Percentiles rank a stretch among this genome's conserved stretches.
These are phyloP conservation scores for Phoenoteleia sp. DNA, from an alignment of 2,888 invertebrate genomes.

Conservation along the genomic window DNA sequence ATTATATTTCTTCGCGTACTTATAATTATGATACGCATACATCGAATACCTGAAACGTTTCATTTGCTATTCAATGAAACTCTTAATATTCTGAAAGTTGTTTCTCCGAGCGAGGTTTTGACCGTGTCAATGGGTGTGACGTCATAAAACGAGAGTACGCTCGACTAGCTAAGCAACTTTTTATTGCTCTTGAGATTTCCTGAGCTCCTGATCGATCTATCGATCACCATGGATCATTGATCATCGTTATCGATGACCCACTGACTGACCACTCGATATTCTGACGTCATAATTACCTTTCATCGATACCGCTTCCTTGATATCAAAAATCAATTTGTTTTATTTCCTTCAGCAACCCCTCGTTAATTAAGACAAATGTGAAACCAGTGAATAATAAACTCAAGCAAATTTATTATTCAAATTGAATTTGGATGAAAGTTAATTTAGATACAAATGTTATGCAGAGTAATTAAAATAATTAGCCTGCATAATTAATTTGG, in stretches of 20 bases:
- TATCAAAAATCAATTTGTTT: too few relatives aligned
- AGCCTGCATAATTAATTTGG: too few relatives aligned
- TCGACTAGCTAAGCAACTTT: constrained; percentile 43
- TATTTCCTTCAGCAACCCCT: too few relatives aligned
- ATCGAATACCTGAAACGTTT: background rate
- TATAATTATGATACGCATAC: background rate
- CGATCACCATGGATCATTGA: constrained; percentile 85
- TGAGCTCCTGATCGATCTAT: constrained; percentile 83
- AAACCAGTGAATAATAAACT: too few relatives aligned
- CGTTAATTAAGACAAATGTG: too few relatives aligned
- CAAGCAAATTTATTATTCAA: too few relatives aligned
- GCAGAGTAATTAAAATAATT: too few relatives aligned
- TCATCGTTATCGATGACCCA: constrained; percentile 83
- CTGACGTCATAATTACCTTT: too few relatives aligned
- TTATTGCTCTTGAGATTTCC: constrained; percentile 77
- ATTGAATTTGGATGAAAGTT: too few relatives aligned
- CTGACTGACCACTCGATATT: background rate
- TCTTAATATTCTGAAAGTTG: constrained; percentile 23
- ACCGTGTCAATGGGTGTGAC: constrained; percentile 50
- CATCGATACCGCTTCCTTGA: too few relatives aligned
- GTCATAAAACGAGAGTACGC: constrained; percentile 54
- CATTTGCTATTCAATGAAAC: background rate
- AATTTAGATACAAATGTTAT: too few relatives aligned
- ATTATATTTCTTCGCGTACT: too few relatives aligned
- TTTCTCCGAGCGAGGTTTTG: constrained; percentile 10